Conservation (phyloP, 2,797 vertebrate genomes). For the Toxotes lorentzi region DNA sequence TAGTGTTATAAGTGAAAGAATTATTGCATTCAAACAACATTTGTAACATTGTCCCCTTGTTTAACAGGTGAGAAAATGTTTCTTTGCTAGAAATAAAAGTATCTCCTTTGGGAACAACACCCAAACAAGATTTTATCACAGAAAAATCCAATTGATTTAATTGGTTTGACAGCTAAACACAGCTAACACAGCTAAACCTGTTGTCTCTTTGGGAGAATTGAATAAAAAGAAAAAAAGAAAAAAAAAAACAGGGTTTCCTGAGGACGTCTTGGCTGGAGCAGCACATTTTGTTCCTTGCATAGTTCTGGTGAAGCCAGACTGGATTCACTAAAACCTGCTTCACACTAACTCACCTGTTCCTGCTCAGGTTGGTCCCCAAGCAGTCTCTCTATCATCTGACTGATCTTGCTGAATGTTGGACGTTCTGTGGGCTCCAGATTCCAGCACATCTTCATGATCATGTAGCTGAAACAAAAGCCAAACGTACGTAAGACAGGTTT, state of each 20-base stretch:
- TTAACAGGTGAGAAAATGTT: not conserved
- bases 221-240: not conserved
- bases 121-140: slow-evolving; percentile 7
- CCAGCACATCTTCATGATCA: slow-evolving; percentile 97
- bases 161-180: slow-evolving; percentile 11
- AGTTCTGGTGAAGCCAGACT: slow-evolving; percentile 18
- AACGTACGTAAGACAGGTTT: not conserved
- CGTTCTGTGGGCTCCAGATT: slow-evolving; percentile 91
- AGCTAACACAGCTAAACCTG: slow-evolving; percentile 5
- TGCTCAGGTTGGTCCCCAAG: slow-evolving; percentile 81
- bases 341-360: slow-evolving; percentile 78
- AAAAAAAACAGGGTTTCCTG: slow-evolving; percentile 4
- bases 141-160: slow-evolving; percentile 19
- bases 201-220: slow-evolving; percentile 1
- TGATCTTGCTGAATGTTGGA: slow-evolving; percentile 92
- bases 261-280: not conserved
- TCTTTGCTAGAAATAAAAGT: not conserved
- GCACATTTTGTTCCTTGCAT: slow-evolving; percentile 11
- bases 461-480: slow-evolving; percentile 87
- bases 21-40: not conserved
- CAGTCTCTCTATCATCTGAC: slow-evolving; percentile 89
- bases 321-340: not conserved
- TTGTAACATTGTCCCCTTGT: not conserved
- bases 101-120: not conserved
- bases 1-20: not conserved